These are phyloP conservation scores for Sminthurinus aureus DNA, from an alignment of 2,888 invertebrate species.

Conservation along the genomic window DNA sequence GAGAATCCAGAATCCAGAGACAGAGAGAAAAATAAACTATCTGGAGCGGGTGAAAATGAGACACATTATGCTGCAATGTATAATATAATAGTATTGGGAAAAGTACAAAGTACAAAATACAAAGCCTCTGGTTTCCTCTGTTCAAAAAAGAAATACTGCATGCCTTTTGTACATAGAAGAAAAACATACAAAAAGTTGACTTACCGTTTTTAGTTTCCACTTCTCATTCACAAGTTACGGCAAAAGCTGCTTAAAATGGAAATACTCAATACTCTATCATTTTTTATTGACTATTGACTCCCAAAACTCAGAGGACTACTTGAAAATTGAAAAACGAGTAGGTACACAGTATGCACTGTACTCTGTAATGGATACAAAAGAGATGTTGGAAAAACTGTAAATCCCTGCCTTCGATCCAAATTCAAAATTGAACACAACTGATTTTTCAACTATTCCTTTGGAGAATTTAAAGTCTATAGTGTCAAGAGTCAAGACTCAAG, in stretches of 20 bases:
- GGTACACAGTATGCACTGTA: neutral
- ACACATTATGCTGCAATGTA: neutral
- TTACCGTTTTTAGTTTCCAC: neutral
- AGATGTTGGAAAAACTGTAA: too few species aligned
- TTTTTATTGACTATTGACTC: slow-evolving; percentile 21
- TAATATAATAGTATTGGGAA: too few species aligned
- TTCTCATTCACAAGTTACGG: too few species aligned
- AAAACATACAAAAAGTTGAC: neutral
- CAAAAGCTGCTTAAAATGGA: slow-evolving; percentile 8
- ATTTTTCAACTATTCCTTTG: too few species aligned
- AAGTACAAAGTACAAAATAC: too few species aligned
- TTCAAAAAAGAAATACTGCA: too few species aligned
- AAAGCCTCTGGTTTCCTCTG: too few species aligned
- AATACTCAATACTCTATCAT: slow-evolving; percentile 43
- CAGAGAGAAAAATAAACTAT: neutral
- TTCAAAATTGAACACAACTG: too few species aligned
- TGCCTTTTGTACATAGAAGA: too few species aligned
- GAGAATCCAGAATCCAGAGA: neutral
- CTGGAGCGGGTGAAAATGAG: neutral
- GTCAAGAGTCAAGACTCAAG: too few species aligned
- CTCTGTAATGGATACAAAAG: neutral
- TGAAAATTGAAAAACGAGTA: neutral
- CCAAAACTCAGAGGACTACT: neutral
- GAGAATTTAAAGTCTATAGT: too few species aligned
- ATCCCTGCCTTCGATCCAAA: too few species aligned